A percentile compares a stretch with the other conserved stretches of the same genome.
These are phyloP conservation scores for Drosophila tanythrix DNA, from an alignment of 2,888 invertebrate genomes.

Conservation along the genomic window DNA sequence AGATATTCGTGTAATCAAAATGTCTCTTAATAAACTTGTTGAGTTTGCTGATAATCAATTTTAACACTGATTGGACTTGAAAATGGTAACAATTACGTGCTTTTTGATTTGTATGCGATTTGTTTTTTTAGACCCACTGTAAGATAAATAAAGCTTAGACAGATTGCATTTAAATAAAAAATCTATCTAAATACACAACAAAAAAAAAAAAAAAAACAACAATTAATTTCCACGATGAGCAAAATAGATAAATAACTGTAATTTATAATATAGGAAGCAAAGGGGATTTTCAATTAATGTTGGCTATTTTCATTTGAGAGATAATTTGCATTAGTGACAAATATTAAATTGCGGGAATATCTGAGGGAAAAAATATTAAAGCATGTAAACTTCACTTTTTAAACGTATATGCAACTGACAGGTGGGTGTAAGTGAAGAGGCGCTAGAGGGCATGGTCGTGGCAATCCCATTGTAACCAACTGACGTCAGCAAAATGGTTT, in stretches of 20 bases:
- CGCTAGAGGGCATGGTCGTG: slow-evolving; percentile 15
- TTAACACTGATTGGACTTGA: slow-evolving; percentile 13
- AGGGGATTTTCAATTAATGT: slow-evolving; percentile 22
- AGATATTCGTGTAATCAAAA: slow-evolving; percentile 21
- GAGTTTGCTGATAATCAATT: slow-evolving; percentile 8
- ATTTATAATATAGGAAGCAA: slow-evolving; percentile 25
- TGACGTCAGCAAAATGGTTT: slow-evolving; percentile 49
- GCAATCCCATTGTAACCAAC: slow-evolving; percentile 27
- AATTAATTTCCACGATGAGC: slow-evolving; percentile 17
- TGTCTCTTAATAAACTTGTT: slow-evolving; percentile 8
- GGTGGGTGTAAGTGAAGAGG: slow-evolving; percentile 24
- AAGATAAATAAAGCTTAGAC: not conserved
- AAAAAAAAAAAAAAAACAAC: not conserved
- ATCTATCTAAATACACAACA: slow-evolving; percentile 8
- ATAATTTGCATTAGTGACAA: slow-evolving; percentile 40
- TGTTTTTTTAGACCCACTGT: not conserved
- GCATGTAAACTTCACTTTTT: slow-evolving; percentile 41
- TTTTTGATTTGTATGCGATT: slow-evolving; percentile 8
- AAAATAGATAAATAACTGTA: slow-evolving; percentile 31
- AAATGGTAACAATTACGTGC: slow-evolving; percentile 4
- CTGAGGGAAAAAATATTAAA: slow-evolving; percentile 13
- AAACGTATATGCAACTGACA: slow-evolving; percentile 45
- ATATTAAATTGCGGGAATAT: slow-evolving; percentile 31
- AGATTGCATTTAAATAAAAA: not conserved
- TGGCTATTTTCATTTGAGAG: slow-evolving; percentile 7